Percentiles rank a stretch among this genome's conserved stretches.
Conservation (phyloP, 2,113 vertebrate genomes). For the Cygnus atratus region DNA sequence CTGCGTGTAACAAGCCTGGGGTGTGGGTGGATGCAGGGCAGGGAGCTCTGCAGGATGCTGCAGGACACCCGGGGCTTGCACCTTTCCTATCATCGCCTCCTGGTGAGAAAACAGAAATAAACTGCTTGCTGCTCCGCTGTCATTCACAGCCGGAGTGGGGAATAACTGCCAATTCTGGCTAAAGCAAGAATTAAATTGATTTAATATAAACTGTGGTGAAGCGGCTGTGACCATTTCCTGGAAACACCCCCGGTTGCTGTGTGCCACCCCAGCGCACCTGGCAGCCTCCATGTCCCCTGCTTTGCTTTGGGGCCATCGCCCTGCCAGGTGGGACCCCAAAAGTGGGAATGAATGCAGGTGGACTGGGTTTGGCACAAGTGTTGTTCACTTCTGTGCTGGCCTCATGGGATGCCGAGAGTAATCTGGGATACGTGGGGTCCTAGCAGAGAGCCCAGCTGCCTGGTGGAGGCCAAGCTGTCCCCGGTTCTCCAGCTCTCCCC, state of each 20-base stretch:
- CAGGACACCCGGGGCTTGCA: not conserved
- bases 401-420: fast-evolving
- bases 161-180: not conserved
- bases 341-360: not conserved
- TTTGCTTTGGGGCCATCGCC: not conserved
- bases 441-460: not conserved
- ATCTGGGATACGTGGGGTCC: not conserved
- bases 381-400: fast-evolving
- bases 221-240: not conserved
- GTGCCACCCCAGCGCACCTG: not conserved
- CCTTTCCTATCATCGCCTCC: not conserved
- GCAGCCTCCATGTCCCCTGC: fast-evolving
- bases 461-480: not conserved
- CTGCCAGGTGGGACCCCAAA: not conserved
- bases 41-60: not conserved
- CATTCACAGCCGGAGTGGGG: not conserved
- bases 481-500: not conserved
- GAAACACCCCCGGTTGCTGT: not conserved
- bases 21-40: not conserved
- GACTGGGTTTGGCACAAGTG: not conserved
- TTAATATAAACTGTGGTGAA: fast-evolving
- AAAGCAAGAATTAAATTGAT: not conserved
- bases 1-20: fast-evolving
- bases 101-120: not conserved
- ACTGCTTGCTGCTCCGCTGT: not conserved